These are phyloP conservation scores for Subacronicta megacephala DNA, from an alignment of 2,888 invertebrate species.

Conservation along the genomic window DNA sequence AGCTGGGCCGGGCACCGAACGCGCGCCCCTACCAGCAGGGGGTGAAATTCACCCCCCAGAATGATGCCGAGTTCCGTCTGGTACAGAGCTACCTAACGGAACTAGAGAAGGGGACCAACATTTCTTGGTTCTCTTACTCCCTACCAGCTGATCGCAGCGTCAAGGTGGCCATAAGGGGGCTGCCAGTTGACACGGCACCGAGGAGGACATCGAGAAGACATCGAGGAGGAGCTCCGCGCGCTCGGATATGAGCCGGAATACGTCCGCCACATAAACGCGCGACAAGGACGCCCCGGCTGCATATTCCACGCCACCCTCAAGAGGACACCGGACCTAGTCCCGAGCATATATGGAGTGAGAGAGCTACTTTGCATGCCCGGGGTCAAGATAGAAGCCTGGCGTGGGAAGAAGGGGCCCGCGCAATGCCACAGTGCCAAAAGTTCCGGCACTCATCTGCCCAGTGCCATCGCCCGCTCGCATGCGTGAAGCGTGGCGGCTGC, in stretches of 20 bases:
- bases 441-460: constrained; percentile 29
- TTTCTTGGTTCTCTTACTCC: constrained; percentile 45
- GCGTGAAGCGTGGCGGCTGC: constrained; percentile 19
- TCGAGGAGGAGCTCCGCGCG: too few relatives aligned
- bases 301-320: constrained; percentile 1
- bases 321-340: background rate
- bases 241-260: too few relatives aligned
- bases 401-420: constrained; percentile 18
- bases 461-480: constrained; percentile 24
- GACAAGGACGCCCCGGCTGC: constrained; percentile 2
- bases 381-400: constrained; percentile 33
- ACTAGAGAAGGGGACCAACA: constrained; percentile 3
- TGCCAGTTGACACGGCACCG: constrained; percentile 39
- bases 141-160: constrained; percentile 30
- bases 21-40: constrained; percentile 39
- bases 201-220: too few relatives aligned
- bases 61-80: constrained; percentile 31
- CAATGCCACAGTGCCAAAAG: too few relatives aligned
- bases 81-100: constrained; percentile 39
- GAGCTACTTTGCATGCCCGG: constrained; percentile 20
- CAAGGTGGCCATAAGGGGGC: constrained; percentile 24
- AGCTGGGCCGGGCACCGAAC: constrained; percentile 22
- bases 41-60: constrained; percentile 34
- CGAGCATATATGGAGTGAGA: too few relatives aligned
- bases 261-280: too few relatives aligned